Evolutionary conservation across 2,888 invertebrate genomes (phyloP).

Genomic region (Campopleginae sp.): DNA sequence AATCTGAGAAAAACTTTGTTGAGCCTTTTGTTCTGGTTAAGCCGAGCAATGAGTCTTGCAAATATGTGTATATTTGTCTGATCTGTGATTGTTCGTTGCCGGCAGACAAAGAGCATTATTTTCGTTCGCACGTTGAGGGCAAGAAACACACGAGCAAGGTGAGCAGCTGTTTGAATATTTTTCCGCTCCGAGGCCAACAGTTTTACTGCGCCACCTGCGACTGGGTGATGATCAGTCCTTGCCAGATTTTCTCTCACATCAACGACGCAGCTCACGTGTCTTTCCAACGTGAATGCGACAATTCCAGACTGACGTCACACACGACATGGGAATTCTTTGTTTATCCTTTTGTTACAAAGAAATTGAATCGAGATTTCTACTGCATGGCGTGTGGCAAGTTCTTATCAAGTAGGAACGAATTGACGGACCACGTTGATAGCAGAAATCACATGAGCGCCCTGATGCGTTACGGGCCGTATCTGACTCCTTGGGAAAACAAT

Average conservation of each 20-base stretch:
- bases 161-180: not conserved
- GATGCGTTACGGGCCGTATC: not conserved
- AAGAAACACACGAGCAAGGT: not conserved
- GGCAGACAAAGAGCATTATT: no score
- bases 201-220: slow-evolving; percentile 25
- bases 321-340: not conserved
- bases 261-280: not conserved
- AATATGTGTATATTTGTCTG: not conserved
- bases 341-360: not conserved
- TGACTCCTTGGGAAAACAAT: not conserved
- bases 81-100: not conserved
- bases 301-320: not conserved
- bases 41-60: not conserved
- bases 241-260: not conserved
- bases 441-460: not conserved
- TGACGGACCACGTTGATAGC: not conserved
- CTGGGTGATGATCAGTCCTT: not conserved
- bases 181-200: not conserved
- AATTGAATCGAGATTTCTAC: not conserved
- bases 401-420: not conserved
- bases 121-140: not conserved
- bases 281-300: not conserved
- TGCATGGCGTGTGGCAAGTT: not conserved
- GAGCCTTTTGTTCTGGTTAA: not conserved
- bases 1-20: not conserved